These are phyloP conservation scores for Gymnopithys bicolor DNA, from an alignment of 2,797 vertebrate species.

Conservation along the genomic window DNA sequence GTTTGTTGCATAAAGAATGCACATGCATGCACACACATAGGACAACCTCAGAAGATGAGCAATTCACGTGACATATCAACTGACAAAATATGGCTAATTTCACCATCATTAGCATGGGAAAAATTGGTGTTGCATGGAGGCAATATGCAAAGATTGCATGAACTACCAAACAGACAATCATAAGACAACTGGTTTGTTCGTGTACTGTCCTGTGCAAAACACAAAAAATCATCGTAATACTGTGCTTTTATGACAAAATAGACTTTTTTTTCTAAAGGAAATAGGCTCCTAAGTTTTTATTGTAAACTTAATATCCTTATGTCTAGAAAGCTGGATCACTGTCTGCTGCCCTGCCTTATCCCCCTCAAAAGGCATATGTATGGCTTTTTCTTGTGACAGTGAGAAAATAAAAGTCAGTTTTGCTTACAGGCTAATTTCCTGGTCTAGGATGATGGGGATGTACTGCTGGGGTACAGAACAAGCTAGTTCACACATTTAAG, in stretches of 20 bases:
- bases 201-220: not conserved
- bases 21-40: accelerated
- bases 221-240: not conserved
- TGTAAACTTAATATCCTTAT: not conserved
- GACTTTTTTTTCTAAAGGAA: not conserved
- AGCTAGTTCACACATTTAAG: not conserved
- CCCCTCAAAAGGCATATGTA: not conserved
- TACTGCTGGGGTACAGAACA: accelerated
- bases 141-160: not conserved
- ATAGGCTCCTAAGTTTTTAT: not conserved
- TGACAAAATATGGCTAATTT: not conserved
- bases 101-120: not conserved
- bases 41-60: not conserved
- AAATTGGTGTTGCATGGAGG: not conserved
- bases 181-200: not conserved
- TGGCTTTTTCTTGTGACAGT: not conserved
- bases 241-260: not conserved
- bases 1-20: not conserved
- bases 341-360: not conserved
- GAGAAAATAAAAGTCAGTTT: not conserved
- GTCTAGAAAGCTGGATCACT: not conserved
- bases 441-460: not conserved
- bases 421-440: not conserved
- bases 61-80: not conserved
- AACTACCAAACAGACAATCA: not conserved